Evolutionary conservation across 2,797 vertebrate genomes (phyloP).

Genomic region (Falco rusticolus): DNA sequence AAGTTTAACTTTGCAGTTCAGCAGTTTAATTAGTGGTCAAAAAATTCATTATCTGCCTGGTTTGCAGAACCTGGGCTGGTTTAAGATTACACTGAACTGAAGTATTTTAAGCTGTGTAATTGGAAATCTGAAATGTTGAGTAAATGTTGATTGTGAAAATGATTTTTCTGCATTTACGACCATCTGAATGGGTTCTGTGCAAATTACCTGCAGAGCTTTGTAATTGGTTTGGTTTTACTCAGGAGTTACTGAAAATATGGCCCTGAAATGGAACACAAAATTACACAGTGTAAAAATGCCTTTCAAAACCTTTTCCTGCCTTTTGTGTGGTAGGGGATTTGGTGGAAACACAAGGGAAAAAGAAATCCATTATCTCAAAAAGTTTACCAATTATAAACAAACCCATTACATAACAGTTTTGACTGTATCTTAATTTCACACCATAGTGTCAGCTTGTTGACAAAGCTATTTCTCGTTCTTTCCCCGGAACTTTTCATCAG

Average conservation of each 20-base stretch:
- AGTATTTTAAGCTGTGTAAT: not conserved
- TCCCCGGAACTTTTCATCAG: not conserved
- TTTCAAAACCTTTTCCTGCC: constrained; percentile 13
- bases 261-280: not conserved
- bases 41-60: not conserved
- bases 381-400: not conserved
- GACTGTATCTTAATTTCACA: not conserved
- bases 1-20: not conserved
- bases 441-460: not conserved
- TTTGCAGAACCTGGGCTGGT: not conserved
- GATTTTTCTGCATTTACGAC: not conserved
- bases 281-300: not conserved
- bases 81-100: not conserved
- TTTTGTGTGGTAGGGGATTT: not conserved
- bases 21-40: not conserved
- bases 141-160: not conserved
- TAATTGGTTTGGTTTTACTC: not conserved
- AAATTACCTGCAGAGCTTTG: not conserved
- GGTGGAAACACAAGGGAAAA: not conserved
- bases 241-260: constrained; percentile 7
- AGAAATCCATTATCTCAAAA: not conserved
- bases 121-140: not conserved
- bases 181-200: not conserved
- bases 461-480: not conserved
- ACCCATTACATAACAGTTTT: not conserved